Base-by-base conservation (phyloP, 2,888 invertebrate genomes). In the Villa cingulata region DNA sequence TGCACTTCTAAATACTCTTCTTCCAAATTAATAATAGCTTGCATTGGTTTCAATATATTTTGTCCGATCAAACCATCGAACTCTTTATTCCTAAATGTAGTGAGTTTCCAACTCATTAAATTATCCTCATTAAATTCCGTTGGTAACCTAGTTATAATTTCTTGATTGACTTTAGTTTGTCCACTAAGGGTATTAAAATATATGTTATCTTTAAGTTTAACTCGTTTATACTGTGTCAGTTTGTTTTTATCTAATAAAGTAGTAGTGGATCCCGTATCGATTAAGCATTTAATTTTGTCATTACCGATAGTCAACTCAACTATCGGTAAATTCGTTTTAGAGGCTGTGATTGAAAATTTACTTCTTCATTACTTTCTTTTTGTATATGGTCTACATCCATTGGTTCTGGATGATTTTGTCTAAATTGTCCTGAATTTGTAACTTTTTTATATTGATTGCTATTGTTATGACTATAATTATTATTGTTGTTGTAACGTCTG, bases 271-370 rank as follows among this genome's bases (percentile, higher is more conserved):
- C 37, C 46, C 23, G 46, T 41, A 46, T 40, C 40, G 23, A 46
- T 46, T 7, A 54, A 41, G 19, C 49, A 49, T 19, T 46, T 50
- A 23, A 53, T 43, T 43, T 43, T 50, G 18, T 55, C 46, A 46
- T 48, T 50, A 20, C 50, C 52, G 43, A 54, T 39, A 37, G 56
- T 51, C 36, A 53, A 44, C 18, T 50, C 46, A 32, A 55, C 50
- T 42, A 55, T 42, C 17, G 53, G 53, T 51, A 54, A 48, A 52
- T 49, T 45, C 51, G 51, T 53, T 27, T 44, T 23, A 41, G 46
- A 52, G 45, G 51, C 45, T 36, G 38, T 51, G 48, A 48, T 48
- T 42, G 52, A 52, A 53, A 54, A 55, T 53, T 50, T 51, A 50
- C 23, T 39, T 54, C 48, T 34, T 53, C 51, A 48, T 40, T 43